Evolutionary conservation across 2,888 invertebrate genomes (phyloP), one percentile per base, ranked within the genome.

Genomic region (Apocheima hispidaria): DNA sequence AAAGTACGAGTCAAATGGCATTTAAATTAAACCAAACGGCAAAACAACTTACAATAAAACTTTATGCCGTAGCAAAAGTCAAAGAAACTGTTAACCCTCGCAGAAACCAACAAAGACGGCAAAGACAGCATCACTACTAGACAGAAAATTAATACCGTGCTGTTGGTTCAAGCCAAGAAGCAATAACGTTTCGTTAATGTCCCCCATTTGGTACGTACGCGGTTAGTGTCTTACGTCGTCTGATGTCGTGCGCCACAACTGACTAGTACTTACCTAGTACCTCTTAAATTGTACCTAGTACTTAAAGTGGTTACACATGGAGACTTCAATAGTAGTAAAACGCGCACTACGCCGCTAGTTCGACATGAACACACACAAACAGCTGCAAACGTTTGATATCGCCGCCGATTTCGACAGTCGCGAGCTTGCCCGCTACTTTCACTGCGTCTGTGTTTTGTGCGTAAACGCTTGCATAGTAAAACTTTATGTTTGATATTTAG

Each of bases 121-220:
- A 61, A 59, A 66, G 59, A 51, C 40, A 65, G 50, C 49, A 50
- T 65, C 65, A 58, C 60, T 62, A 65, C 55, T 54, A 68, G 66
- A 66, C 63, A 86, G 80, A 86, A 87, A n/a, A 90, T 90, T 90
- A 89, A 90, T 88, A 88, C 82, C 76, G 82, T 83, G 82, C 87
- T 84, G 88, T 84, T 41, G 81, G 79, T 80, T 83, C 82, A 81
- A 87, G 84, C 81, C 82, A 82, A 86, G 84, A 84, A 86, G 90
- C 86, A 88, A 90, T 90, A 90, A 87, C 85, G 86, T 86, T 87
- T 81, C 86, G 86, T 87, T 89, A 90, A 90, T 91, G 90, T 87
- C 80, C 79, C 80, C 82, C 88, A 88, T 91, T 90, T 87, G 86
- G 88, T 85, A 87, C 81, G 83, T 84, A 85, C 82, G 81, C 85